Evolutionary conservation across 2,888 invertebrate species (phyloP).

Genomic region (Chesias legatella): DNA sequence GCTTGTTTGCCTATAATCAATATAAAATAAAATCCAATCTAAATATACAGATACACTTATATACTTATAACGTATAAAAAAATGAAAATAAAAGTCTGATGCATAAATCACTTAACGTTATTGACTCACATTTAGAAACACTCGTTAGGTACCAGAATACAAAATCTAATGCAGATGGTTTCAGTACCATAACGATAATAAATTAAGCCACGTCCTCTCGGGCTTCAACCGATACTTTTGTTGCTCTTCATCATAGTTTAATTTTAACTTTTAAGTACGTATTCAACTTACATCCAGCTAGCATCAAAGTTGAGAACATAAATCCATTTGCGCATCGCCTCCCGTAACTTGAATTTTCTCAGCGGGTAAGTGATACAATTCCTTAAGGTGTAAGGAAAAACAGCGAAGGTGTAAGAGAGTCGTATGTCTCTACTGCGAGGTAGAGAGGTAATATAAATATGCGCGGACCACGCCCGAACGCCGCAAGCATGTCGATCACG

Average conservation of each 20-base stretch:
- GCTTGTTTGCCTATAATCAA: too few relatives aligned
- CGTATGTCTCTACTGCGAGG: slow-evolving; percentile 50
- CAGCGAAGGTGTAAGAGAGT: slow-evolving; percentile 48
- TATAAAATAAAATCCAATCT: too few relatives aligned
- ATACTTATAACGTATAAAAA: slow-evolving; percentile 5
- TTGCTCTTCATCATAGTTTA: slow-evolving; percentile 39
- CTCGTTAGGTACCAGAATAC: slow-evolving; percentile 45
- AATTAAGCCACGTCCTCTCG: slow-evolving; percentile 50
- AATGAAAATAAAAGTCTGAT: slow-evolving; percentile 33
- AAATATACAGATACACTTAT: slow-evolving; percentile 2
- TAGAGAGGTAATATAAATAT: slow-evolving; percentile 62
- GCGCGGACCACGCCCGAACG: slow-evolving; percentile 54
- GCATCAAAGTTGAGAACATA: slow-evolving; percentile 11
- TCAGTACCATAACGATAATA: slow-evolving; percentile 52
- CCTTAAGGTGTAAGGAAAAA: slow-evolving; percentile 43
- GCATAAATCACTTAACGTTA: slow-evolving; percentile 60
- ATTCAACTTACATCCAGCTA: slow-evolving; percentile 6
- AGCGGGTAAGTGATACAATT: slow-evolving; percentile 35
- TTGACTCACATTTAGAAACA: slow-evolving; percentile 56
- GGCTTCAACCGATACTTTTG: slow-evolving; percentile 34
- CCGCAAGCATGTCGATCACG: slow-evolving; percentile 55
- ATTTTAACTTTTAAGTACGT: slow-evolving; percentile 36
- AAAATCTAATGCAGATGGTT: slow-evolving; percentile 57
- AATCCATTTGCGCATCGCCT: slow-evolving; percentile 6
- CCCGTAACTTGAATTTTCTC: slow-evolving; percentile 4